A percentile compares a stretch with the other conserved stretches of the same genome.
phyloP scores from a whole-genome alignment of 2,113 vertebrate genomes.

The Ochotona princeps region DNA sequence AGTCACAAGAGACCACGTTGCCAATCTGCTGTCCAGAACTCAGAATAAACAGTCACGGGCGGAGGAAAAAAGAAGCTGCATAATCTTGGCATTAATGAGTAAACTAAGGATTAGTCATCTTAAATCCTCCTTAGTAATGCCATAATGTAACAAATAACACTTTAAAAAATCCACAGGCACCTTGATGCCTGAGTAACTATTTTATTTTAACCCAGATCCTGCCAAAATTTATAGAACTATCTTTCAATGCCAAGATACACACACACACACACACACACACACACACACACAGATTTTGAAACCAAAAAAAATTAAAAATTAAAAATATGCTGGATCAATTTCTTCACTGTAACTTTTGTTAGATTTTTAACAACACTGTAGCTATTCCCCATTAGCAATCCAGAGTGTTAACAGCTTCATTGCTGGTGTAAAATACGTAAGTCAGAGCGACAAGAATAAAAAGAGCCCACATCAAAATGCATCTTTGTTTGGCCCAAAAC shows the following conservation, averaged over 20 bases:
- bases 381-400: background rate
- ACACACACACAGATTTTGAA: constrained; percentile 29
- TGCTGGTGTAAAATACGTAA: constrained; percentile 43
- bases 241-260: background rate
- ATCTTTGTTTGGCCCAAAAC: constrained; percentile 13
- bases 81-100: constrained; percentile 56
- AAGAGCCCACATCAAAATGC: background rate
- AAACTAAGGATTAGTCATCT: constrained; percentile 59
- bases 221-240: background rate
- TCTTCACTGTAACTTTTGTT: background rate
- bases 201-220: constrained; percentile 53
- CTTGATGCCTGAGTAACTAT: background rate
- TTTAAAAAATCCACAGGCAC: background rate
- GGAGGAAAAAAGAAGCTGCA: constrained; percentile 68
- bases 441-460: background rate
- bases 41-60: constrained; percentile 65
- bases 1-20: constrained; percentile 39
- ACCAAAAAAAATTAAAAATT: background rate
- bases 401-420: constrained; percentile 33
- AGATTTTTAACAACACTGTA: background rate
- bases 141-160: constrained; percentile 65
- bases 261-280: background rate
- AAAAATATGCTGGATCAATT: constrained; percentile 21
- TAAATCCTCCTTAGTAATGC: constrained; percentile 53
- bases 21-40: constrained; percentile 49